Conservation (phyloP, 2,888 invertebrate genomes). For the Marronus borbonicus region DNA sequence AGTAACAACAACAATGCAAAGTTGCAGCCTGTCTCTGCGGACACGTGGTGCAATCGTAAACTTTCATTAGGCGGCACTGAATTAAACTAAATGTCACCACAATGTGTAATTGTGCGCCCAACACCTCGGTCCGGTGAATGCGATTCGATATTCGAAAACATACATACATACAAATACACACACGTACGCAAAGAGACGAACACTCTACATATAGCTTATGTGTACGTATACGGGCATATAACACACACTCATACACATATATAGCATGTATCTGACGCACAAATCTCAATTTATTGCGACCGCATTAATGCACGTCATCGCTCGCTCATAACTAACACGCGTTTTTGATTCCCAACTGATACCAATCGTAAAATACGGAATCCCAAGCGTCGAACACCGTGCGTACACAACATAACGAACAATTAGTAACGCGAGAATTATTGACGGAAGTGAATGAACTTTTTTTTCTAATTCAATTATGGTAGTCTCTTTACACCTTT, state of each 20-base stretch:
- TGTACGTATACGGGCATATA: slow-evolving; percentile 28
- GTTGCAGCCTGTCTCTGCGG: slow-evolving; percentile 50
- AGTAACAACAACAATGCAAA: slow-evolving; percentile 42
- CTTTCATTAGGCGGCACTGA: slow-evolving; percentile 70
- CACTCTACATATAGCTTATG: not conserved
- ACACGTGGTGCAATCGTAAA: slow-evolving; percentile 68
- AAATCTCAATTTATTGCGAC: slow-evolving; percentile 70
- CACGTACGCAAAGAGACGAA: slow-evolving; percentile 54
- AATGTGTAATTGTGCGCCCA: slow-evolving; percentile 69
- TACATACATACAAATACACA: slow-evolving; percentile 29
- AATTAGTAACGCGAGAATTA: slow-evolving; percentile 55
- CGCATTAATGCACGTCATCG: slow-evolving; percentile 68
- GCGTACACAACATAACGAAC: slow-evolving; percentile 53
- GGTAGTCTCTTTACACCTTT: not conserved
- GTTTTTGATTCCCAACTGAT: slow-evolving; percentile 57
- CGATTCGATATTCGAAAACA: slow-evolving; percentile 67
- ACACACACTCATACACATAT: slow-evolving; percentile 37
- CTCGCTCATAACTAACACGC: slow-evolving; percentile 67
- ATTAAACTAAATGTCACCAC: slow-evolving; percentile 70
- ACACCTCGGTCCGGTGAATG: slow-evolving; percentile 65
- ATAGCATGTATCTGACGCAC: slow-evolving; percentile 65
- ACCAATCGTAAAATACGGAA: slow-evolving; percentile 52
- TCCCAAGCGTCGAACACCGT: slow-evolving; percentile 52
- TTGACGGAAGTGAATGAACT: slow-evolving; percentile 45
- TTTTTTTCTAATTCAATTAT: slow-evolving; percentile 50